These are phyloP conservation scores for Etheostoma nigrum DNA, from an alignment of 2,797 vertebrate species.

Conservation along the genomic window DNA sequence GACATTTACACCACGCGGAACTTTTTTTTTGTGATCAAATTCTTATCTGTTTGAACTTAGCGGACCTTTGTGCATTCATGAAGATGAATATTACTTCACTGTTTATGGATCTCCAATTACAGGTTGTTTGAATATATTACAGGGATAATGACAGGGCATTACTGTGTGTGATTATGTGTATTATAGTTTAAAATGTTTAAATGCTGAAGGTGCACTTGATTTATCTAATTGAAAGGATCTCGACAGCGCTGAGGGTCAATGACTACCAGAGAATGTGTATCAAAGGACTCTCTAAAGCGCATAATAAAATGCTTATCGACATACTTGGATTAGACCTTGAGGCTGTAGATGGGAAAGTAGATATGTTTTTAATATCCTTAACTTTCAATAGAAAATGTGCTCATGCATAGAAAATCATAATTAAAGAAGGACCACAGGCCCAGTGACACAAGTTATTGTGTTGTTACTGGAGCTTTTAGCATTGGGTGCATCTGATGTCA, in stretches of 20 bases:
- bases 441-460: background rate
- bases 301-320: constrained; percentile 52
- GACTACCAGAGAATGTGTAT: constrained; percentile 38
- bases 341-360: constrained; percentile 24
- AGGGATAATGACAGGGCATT: constrained; percentile 1
- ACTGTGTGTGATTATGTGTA: background rate
- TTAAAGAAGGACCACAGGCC: constrained; percentile 16
- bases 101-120: constrained; percentile 1
- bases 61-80: too few relatives aligned
- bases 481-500: background rate
- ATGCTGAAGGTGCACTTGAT: constrained; percentile 35
- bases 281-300: constrained; percentile 42
- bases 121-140: constrained; percentile 3
- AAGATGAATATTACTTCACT: background rate
- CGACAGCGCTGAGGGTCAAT: constrained; percentile 21
- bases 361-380: constrained; percentile 38
- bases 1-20: too few relatives aligned
- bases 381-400: constrained; percentile 42
- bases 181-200: constrained; percentile 13
- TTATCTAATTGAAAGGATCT: constrained; percentile 39
- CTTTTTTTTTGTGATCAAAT: too few relatives aligned
- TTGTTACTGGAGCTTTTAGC: constrained; percentile 17
- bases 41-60: too few relatives aligned
- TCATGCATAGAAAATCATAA: constrained; percentile 33
- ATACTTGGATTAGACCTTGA: constrained; percentile 18